These are phyloP conservation scores for Meloidogyne chitwoodi DNA, from an alignment of 1,140 invertebrate genomes.

Conservation along the genomic window DNA sequence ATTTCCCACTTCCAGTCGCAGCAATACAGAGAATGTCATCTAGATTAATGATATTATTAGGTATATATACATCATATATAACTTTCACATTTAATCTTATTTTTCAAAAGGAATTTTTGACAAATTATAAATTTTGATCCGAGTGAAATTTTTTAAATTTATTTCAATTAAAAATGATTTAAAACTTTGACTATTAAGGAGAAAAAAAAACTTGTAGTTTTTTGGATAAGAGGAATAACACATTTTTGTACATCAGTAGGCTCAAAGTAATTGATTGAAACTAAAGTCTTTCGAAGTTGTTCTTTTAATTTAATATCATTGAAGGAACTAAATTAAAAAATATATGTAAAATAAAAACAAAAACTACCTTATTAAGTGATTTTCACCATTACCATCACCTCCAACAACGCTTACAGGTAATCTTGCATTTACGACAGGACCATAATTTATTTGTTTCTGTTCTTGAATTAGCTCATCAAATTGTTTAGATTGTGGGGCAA, in stretches of 20 bases:
- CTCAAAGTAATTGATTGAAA: not conserved
- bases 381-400: not conserved
- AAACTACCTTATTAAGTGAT: not conserved
- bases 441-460: conserved; percentile 4
- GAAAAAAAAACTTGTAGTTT: not conserved
- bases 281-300: not conserved
- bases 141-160: not conserved
- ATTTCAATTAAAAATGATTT: no score
- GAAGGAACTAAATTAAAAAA: conserved; percentile 2
- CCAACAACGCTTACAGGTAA: not conserved
- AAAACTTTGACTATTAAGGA: no score
- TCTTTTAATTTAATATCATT: not conserved
- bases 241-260: conserved; percentile 3
- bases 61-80: no score
- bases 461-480: not conserved
- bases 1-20: conserved; percentile 8
- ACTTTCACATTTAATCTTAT: no score
- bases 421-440: not conserved
- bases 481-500: not conserved
- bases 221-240: conserved; percentile 12
- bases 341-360: not conserved
- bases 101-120: no score
- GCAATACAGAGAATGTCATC: conserved; percentile 10
- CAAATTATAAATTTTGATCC: no score
- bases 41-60: not conserved